These are phyloP conservation scores for Arenaria interpres DNA, from an alignment of 2,113 vertebrate genomes.

Conservation along the genomic window DNA sequence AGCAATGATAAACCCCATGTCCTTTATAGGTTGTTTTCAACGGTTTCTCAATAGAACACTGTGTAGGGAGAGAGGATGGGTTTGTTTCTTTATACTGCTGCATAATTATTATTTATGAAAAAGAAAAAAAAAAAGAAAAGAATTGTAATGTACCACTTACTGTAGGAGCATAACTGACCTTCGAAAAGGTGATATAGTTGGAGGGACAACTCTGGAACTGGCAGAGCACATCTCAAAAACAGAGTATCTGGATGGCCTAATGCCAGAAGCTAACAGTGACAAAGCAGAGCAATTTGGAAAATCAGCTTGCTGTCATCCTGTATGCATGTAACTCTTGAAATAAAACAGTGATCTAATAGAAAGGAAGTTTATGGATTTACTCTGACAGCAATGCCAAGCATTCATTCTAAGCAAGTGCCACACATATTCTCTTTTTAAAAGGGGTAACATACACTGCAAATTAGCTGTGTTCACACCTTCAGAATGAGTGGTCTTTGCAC, in stretches of 20 bases:
- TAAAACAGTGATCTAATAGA: slow-evolving; percentile 56
- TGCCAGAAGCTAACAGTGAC: slow-evolving; percentile 50
- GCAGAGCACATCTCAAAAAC: slow-evolving; percentile 16
- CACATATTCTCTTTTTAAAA: neutral
- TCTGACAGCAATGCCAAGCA: slow-evolving; percentile 12
- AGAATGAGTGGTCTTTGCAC: neutral
- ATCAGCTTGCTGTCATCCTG: slow-evolving; percentile 52
- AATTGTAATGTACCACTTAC: neutral
- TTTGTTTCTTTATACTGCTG: neutral
- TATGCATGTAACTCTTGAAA: slow-evolving; percentile 45
- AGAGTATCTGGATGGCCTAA: slow-evolving; percentile 25
- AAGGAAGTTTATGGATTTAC: slow-evolving; percentile 35
- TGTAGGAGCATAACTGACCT: slow-evolving; percentile 16
- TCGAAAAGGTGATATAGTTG: neutral
- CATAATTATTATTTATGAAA: neutral
- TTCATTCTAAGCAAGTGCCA: neutral
- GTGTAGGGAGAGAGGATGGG: neutral
- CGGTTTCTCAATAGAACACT: neutral
- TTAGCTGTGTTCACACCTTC: neutral
- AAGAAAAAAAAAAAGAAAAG: neutral
- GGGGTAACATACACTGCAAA: neutral
- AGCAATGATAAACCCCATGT: neutral
- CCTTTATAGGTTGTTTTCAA: neutral
- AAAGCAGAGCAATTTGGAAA: slow-evolving; percentile 68
- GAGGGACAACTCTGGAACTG: slow-evolving; percentile 20